A percentile compares a stretch with the other conserved stretches of the same genome.
phyloP scores from a whole-genome alignment of 2,113 vertebrate genomes.

The Malurus melanocephalus region DNA sequence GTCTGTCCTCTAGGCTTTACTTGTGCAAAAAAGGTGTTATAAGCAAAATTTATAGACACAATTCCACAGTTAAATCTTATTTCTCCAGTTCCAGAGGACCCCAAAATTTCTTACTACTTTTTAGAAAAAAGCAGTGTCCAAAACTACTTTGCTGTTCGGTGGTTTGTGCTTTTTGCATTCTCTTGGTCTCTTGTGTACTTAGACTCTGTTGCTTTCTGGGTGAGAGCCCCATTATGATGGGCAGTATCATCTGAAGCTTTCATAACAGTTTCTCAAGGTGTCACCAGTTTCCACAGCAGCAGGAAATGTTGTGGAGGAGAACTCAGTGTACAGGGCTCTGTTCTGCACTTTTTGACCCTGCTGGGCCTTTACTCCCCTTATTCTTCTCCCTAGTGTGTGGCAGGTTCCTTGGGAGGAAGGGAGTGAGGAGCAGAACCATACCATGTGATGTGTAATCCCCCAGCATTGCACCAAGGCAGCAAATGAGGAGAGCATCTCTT shows the following conservation, averaged over 20 bases:
- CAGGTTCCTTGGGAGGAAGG: neutral
- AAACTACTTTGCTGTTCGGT: neutral
- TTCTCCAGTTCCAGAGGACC: neutral
- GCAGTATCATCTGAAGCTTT: neutral
- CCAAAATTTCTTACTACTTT: neutral
- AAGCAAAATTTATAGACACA: neutral
- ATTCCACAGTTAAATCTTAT: neutral
- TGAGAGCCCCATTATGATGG: neutral
- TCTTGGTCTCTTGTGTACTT: neutral
- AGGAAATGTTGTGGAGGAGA: neutral
- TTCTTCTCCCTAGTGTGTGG: neutral
- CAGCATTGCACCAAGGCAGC: neutral
- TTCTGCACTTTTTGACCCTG: neutral
- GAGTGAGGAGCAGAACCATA: neutral
- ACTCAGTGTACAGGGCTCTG: neutral
- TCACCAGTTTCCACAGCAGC: neutral
- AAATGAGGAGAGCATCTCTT: neutral
- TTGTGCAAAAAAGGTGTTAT: neutral
- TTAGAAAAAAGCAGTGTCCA: neutral
- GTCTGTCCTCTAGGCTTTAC: neutral
- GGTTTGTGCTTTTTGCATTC: neutral
- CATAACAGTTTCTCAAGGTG: neutral
- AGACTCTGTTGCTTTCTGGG: neutral
- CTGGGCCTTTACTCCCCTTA: neutral
- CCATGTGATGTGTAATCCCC: neutral